phyloP scores from a whole-genome alignment of 2,888 invertebrate genomes.

The Sinelater perroti region DNA sequence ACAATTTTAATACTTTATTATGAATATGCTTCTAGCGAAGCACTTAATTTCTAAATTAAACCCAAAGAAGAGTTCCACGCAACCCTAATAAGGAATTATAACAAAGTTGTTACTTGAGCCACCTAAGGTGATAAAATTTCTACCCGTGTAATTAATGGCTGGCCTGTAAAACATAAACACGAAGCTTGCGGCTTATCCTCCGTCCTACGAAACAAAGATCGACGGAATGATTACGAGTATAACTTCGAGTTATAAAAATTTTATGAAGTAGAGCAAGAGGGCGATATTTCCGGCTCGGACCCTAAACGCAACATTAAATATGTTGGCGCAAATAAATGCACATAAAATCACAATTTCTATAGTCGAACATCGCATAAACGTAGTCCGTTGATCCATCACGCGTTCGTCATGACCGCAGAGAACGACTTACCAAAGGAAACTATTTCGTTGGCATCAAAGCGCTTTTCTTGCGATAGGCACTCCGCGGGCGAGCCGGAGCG shows the following conservation, averaged over 20 bases:
- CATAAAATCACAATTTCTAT: conserved; percentile 47
- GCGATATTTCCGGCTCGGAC: conserved; percentile 23
- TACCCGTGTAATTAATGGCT: too few species aligned
- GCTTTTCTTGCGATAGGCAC: too few species aligned
- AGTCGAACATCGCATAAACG: conserved; percentile 43
- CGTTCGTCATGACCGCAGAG: conserved; percentile 36
- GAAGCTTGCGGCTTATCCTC: too few species aligned
- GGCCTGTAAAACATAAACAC: too few species aligned
- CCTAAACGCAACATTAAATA: conserved; percentile 44
- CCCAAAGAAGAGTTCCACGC: too few species aligned
- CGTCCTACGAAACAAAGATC: conserved; percentile 2
- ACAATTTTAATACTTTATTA: too few species aligned
- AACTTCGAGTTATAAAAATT: conserved; percentile 8
- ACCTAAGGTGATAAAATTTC: too few species aligned
- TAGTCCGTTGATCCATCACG: conserved; percentile 45
- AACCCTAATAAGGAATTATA: too few species aligned
- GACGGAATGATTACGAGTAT: conserved; percentile 12
- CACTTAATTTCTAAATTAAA: too few species aligned
- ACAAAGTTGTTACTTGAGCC: too few species aligned
- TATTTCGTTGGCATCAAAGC: too few species aligned
- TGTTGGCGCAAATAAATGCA: conserved; percentile 46
- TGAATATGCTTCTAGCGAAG: too few species aligned
- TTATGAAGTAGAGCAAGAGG: conserved; percentile 20
- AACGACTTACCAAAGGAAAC: conserved; percentile 30
- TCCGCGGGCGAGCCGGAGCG: neutral